These are phyloP conservation scores for Leptocoma aspasia DNA, from an alignment of 2,113 vertebrate species.

Conservation along the genomic window DNA sequence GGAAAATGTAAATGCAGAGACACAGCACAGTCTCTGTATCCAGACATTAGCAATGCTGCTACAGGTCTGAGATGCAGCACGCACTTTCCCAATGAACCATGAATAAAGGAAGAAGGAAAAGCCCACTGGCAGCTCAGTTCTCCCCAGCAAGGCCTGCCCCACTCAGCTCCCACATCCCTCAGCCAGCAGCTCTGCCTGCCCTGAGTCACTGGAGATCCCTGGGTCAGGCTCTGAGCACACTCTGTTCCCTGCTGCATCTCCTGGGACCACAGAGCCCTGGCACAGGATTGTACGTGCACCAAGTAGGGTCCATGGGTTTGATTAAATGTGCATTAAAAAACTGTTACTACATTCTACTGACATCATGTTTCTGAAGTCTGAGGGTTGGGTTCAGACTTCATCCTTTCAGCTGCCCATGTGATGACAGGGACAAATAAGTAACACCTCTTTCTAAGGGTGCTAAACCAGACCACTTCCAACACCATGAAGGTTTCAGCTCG, in stretches of 20 bases:
- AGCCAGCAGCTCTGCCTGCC: not conserved
- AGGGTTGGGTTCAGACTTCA: not conserved
- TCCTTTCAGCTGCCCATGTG: not conserved
- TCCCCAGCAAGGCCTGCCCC: not conserved
- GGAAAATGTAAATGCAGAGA: not conserved
- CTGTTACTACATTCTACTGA: not conserved
- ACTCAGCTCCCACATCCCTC: not conserved
- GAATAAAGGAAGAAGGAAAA: not conserved
- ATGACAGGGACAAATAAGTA: not conserved
- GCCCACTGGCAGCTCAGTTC: not conserved
- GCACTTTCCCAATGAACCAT: not conserved
- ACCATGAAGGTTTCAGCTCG: not conserved
- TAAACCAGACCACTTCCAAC: not conserved
- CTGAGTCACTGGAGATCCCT: not conserved
- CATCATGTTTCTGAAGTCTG: not conserved
- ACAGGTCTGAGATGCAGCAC: slow-evolving; percentile 1
- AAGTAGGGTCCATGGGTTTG: not conserved
- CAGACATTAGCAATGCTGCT: not conserved
- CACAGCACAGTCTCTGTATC: not conserved
- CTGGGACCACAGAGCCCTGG: not conserved
- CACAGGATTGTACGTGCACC: accelerated
- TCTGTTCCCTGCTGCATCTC: not conserved
- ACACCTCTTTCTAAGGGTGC: not conserved
- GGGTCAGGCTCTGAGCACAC: not conserved
- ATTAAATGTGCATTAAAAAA: not conserved